phyloP scores from a whole-genome alignment of 2,113 vertebrate species.

The Lota lota region DNA sequence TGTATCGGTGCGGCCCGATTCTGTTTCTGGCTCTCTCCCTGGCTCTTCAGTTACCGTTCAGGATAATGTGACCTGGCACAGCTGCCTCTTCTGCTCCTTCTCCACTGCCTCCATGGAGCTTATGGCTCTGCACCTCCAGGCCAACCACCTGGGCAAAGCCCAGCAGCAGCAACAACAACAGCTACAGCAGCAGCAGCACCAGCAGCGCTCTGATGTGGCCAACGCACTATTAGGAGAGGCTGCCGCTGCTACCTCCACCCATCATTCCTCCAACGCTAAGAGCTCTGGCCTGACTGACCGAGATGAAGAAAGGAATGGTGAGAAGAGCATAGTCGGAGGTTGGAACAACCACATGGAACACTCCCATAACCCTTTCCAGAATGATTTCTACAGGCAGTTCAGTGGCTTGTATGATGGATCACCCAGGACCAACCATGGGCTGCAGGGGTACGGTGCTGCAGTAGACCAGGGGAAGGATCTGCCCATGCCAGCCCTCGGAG shows the following conservation, averaged over 20 bases:
- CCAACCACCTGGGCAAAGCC: conserved; percentile 90
- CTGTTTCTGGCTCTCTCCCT: conserved; percentile 82
- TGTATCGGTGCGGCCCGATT: conserved; percentile 89
- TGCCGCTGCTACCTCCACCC: conserved; percentile 66
- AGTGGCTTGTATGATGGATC: conserved; percentile 81
- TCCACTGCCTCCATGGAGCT: conserved; percentile 93
- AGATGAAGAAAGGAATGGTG: conserved; percentile 74
- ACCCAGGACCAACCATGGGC: conserved; percentile 61
- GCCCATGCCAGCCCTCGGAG: conserved; percentile 67
- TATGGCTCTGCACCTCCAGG: conserved; percentile 96
- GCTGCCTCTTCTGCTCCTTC: conserved; percentile 95
- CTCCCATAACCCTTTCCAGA: conserved; percentile 78
- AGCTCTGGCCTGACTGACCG: conserved; percentile 51
- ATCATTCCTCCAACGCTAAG: conserved; percentile 70
- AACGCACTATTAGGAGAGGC: conserved; percentile 79
- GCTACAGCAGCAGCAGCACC: conserved; percentile 67
- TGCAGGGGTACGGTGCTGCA: conserved; percentile 75
- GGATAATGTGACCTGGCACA: conserved; percentile 94
- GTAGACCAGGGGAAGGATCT: conserved; percentile 74
- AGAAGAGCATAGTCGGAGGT: conserved; percentile 70
- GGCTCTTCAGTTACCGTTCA: conserved; percentile 90
- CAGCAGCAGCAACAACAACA: conserved; percentile 68
- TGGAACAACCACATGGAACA: conserved; percentile 87
- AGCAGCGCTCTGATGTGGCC: conserved; percentile 28
- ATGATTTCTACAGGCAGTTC: conserved; percentile 94